phyloP scores from a whole-genome alignment of 1,140 invertebrate species.

The Riptortus pedestris region DNA sequence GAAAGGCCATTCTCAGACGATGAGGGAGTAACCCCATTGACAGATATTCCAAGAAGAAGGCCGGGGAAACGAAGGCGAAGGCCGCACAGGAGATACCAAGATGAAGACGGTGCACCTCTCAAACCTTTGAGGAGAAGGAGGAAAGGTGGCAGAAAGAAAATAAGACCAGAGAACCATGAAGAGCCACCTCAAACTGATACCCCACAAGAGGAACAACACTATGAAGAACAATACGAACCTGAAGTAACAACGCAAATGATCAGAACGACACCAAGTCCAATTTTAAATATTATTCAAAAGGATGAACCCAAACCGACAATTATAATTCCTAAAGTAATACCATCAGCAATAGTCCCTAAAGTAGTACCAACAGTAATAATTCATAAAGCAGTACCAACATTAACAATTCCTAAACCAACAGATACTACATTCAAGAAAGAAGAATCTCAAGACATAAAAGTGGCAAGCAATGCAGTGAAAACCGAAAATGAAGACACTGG shows the following conservation, averaged over 20 bases:
- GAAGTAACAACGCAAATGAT: neutral
- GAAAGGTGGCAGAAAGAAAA: slow-evolving; percentile 27
- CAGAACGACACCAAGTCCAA: neutral
- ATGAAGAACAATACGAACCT: slow-evolving; percentile 7
- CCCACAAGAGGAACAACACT: neutral
- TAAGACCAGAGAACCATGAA: slow-evolving; percentile 9
- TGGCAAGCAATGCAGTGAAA: neutral
- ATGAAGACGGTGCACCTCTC: slow-evolving; percentile 18
- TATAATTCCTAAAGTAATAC: too few relatives aligned
- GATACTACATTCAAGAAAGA: neutral
- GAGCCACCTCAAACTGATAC: slow-evolving; percentile 6
- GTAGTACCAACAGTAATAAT: too few relatives aligned
- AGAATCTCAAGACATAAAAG: neutral
- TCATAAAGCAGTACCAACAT: too few relatives aligned
- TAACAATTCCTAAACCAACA: neutral
- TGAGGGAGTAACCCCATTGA: neutral
- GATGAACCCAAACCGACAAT: neutral
- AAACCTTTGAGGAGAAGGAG: slow-evolving; percentile 27
- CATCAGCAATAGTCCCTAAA: too few relatives aligned
- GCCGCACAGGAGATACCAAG: slow-evolving; percentile 25
- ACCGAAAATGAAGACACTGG: slow-evolving; percentile 9
- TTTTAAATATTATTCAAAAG: neutral
- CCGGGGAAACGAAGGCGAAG: slow-evolving; percentile 38
- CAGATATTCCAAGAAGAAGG: slow-evolving; percentile 33
- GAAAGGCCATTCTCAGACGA: neutral